Percentiles rank a stretch among this genome's conserved stretches.
phyloP scores from a whole-genome alignment of 2,797 vertebrate genomes.

The Pseudomugil tenellus region DNA sequence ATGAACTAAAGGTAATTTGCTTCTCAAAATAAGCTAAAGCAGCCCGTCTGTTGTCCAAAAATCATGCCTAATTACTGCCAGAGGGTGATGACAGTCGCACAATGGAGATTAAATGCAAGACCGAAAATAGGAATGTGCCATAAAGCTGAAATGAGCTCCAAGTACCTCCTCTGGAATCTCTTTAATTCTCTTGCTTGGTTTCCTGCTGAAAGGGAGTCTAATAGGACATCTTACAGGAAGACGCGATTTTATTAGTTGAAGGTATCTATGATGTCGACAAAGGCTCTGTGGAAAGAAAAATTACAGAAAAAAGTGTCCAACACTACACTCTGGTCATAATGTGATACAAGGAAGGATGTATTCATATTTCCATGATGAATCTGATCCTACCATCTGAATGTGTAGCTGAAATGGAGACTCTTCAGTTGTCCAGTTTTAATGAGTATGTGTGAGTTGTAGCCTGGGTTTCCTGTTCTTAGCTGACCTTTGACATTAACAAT shows the following conservation, averaged over 20 bases:
- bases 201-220: not conserved
- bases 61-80: constrained; percentile 84
- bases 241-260: not conserved
- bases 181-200: not conserved
- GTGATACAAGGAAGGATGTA: too few relatives aligned
- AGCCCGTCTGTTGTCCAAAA: constrained; percentile 83
- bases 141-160: constrained; percentile 81
- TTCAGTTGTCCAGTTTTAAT: too few relatives aligned
- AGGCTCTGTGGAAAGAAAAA: too few relatives aligned
- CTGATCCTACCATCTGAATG: too few relatives aligned
- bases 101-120: constrained; percentile 82
- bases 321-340: too few relatives aligned
- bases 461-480: too few relatives aligned
- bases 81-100: constrained; percentile 83
- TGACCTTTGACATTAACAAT: too few relatives aligned
- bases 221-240: not conserved
- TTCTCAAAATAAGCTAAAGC: constrained; percentile 79
- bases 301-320: too few relatives aligned
- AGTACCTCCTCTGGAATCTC: constrained; percentile 52
- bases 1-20: constrained; percentile 88
- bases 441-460: too few relatives aligned
- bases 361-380: too few relatives aligned
- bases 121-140: constrained; percentile 80
- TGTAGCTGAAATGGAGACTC: too few relatives aligned
- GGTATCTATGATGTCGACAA: not conserved